These are phyloP conservation scores for Dynastes grantii DNA, from an alignment of 2,888 invertebrate species.

Conservation along the genomic window DNA sequence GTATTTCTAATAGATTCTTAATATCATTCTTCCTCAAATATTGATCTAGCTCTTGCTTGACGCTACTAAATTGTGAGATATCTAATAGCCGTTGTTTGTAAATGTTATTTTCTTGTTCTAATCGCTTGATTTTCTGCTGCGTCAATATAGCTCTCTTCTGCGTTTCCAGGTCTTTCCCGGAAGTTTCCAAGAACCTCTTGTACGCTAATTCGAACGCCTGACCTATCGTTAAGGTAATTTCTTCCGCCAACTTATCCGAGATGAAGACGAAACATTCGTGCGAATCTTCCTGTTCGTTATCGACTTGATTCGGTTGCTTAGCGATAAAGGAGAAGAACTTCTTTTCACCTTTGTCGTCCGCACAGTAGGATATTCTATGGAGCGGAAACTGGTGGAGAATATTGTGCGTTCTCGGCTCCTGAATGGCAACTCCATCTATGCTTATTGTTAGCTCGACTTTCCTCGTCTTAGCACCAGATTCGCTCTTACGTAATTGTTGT, in stretches of 20 bases:
- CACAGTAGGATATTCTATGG: slow-evolving; percentile 98
- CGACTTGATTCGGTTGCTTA: slow-evolving; percentile 76
- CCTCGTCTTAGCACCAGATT: slow-evolving; percentile 91
- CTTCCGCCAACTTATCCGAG: slow-evolving; percentile 97
- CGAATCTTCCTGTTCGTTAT: slow-evolving; percentile 78
- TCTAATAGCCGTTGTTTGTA: slow-evolving; percentile 88
- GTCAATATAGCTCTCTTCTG: slow-evolving; percentile 84
- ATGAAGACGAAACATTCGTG: slow-evolving; percentile 98
- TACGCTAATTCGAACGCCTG: slow-evolving; percentile 99
- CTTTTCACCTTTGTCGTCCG: slow-evolving; percentile 98
- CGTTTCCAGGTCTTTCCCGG: slow-evolving; percentile 90
- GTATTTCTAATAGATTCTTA: slow-evolving; percentile 72
- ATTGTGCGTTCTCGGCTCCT: slow-evolving; percentile 82
- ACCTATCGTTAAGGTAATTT: slow-evolving; percentile 97
- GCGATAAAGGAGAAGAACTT: slow-evolving; percentile 97
- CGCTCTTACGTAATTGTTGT: slow-evolving; percentile 92
- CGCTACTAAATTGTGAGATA: slow-evolving; percentile 72
- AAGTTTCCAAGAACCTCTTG: slow-evolving; percentile 93
- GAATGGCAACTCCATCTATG: slow-evolving; percentile 95
- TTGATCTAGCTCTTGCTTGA: slow-evolving; percentile 72
- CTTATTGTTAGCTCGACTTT: slow-evolving; percentile 97
- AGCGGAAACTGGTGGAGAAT: slow-evolving; percentile 96
- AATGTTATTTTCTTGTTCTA: slow-evolving; percentile 89
- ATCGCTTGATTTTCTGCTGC: slow-evolving; percentile 88
- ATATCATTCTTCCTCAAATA: slow-evolving; percentile 72